Conservation (phyloP, 2,113 vertebrate species). For the Delphinapterus leucas region DNA sequence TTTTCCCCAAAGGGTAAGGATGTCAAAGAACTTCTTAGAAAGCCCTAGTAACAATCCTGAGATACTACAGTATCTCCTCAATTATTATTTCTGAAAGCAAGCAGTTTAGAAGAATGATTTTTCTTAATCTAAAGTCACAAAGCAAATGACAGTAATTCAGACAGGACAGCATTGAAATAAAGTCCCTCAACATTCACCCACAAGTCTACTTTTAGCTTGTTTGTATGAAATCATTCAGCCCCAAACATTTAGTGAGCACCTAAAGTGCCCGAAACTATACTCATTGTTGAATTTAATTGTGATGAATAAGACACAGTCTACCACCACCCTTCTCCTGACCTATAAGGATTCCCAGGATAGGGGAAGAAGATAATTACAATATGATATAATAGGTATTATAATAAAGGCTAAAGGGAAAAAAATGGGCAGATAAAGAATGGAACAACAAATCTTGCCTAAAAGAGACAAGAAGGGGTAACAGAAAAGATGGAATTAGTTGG, state of each 20-base stretch:
- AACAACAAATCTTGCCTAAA: neutral
- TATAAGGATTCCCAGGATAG: neutral
- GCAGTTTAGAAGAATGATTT: neutral
- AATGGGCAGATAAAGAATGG: neutral
- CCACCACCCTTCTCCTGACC: neutral
- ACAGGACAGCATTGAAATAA: slow-evolving; percentile 20
- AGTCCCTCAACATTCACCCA: neutral
- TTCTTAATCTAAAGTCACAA: slow-evolving; percentile 41
- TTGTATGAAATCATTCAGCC: slow-evolving; percentile 10
- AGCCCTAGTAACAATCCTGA: neutral
- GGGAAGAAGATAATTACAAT: neutral
- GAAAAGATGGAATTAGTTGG: slow-evolving; percentile 10
- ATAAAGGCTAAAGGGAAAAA: neutral
- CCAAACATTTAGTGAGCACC: slow-evolving; percentile 22
- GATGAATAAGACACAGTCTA: neutral
- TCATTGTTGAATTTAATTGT: neutral
- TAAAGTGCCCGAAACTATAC: neutral
- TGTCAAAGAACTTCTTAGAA: neutral
- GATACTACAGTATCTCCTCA: neutral
- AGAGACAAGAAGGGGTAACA: neutral
- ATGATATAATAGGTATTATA: neutral
- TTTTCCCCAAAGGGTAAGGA: neutral
- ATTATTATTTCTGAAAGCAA: slow-evolving; percentile 25
- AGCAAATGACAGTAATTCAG: slow-evolving; percentile 37
- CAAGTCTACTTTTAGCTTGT: slow-evolving; percentile 37